Evolutionary conservation across 1,140 invertebrate genomes (phyloP), one percentile per base, ranked within the genome.

Genomic region (Araneus ventricosus): DNA sequence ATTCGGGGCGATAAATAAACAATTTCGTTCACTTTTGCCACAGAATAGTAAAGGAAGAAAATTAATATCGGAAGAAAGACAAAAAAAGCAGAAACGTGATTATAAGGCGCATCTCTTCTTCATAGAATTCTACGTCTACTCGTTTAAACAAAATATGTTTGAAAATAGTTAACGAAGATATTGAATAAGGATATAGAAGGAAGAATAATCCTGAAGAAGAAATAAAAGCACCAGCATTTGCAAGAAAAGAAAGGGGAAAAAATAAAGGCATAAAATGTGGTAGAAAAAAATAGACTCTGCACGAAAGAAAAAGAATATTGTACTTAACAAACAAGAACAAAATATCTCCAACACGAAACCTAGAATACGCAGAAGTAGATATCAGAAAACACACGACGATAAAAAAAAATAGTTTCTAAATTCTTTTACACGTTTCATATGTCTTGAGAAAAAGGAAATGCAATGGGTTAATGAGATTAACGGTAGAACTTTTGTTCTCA

Each of bases 401-500:
- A 22, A 75, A 75, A 34, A 61, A 45, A 30, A 52, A 85, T 24
- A 52, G 4, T 20, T n/a, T n/a, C 8, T 3, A 84, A 52, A n/a
- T 52, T 84, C 22, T 37, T 87, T 87, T 63, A n/a, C 24, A 17
- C 30, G 20, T 63, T 34, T 20, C 39, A 37, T 63, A 17, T 6
- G 85, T 30, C 57, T 24, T 17, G 30, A 45, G 85, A 4, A 87
- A 87, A 63, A 63, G 59, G 85, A 87, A 63, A 63, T 63, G 37
- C 87, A 88, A 75, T 41, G 61, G 22, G 39, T 30, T 88, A 88
- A 75, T 88, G 39, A 67, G 87, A 88, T 88, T 88, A 88, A 88
- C 39, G 87, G 70, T 17, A 63, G 57, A 86, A 63, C 22, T 88
- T 67, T 67, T 88, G 2, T 88, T 88, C 34, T 75, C 20, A 87